Percentiles rank a stretch among this genome's conserved stretches.
These are phyloP conservation scores for Trichechus manatus DNA, from an alignment of 2,113 vertebrate genomes.

Conservation along the genomic window DNA sequence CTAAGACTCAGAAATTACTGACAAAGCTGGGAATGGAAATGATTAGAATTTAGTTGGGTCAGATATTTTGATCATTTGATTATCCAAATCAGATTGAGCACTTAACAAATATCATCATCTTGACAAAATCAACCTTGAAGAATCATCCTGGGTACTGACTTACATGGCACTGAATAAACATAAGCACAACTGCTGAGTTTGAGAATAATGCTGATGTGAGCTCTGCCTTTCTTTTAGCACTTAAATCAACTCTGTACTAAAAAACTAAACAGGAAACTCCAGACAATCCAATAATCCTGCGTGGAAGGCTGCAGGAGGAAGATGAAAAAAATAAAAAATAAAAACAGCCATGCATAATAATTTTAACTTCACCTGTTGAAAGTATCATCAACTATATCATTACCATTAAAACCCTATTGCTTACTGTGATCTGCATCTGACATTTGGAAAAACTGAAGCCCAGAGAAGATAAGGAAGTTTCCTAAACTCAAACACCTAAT, in stretches of 20 bases:
- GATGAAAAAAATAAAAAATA: neutral
- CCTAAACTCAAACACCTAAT: neutral
- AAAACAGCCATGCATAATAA: neutral
- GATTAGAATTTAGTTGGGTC: slow-evolving; percentile 32
- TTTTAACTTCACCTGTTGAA: slow-evolving; percentile 34
- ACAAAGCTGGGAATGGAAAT: slow-evolving; percentile 48
- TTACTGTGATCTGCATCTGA: neutral
- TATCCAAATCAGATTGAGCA: slow-evolving; percentile 40
- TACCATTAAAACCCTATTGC: neutral
- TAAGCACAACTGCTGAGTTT: neutral
- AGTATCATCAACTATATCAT: neutral
- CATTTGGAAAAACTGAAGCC: neutral
- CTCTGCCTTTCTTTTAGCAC: neutral
- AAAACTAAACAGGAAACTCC: neutral
- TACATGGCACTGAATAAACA: neutral
- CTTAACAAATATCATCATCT: slow-evolving; percentile 39
- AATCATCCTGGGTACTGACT: slow-evolving; percentile 7
- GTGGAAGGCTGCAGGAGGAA: neutral
- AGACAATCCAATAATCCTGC: neutral
- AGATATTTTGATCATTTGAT: slow-evolving; percentile 49
- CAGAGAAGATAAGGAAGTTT: neutral
- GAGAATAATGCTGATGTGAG: neutral
- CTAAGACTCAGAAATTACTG: slow-evolving; percentile 42
- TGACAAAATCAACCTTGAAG: slow-evolving; percentile 20
- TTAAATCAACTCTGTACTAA: neutral